phyloP scores from a whole-genome alignment of 2,797 vertebrate species.

The Macrochelys suwanniensis region DNA sequence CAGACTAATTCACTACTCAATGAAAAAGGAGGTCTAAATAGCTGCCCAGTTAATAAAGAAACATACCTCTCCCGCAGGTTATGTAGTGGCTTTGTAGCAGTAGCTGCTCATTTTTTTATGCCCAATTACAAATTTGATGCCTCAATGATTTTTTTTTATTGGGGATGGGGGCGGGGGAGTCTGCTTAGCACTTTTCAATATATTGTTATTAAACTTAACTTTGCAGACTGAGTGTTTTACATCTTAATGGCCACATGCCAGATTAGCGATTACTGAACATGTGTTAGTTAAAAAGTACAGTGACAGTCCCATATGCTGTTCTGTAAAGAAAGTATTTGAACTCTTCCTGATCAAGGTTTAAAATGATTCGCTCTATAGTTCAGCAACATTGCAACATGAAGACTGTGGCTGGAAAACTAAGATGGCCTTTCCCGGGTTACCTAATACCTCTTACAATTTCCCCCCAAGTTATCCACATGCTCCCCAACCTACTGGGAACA shows the following conservation, averaged over 20 bases:
- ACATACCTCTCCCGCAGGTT: conserved; percentile 5
- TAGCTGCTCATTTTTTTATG: conserved; percentile 43
- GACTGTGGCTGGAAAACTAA: neutral
- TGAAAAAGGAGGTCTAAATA: conserved; percentile 28
- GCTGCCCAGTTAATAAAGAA: conserved; percentile 42
- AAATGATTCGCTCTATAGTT: conserved; percentile 54
- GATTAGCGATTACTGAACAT: conserved; percentile 50
- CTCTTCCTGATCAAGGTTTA: conserved; percentile 55
- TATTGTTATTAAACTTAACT: conserved; percentile 52
- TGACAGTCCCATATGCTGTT: conserved; percentile 62
- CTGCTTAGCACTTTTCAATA: conserved; percentile 55
- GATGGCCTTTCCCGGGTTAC: neutral
- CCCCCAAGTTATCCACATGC: no score
- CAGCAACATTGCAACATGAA: conserved; percentile 27
- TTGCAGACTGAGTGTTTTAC: conserved; percentile 53
- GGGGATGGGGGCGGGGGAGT: conserved; percentile 26
- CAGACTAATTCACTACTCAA: neutral
- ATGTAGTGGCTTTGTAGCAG: neutral
- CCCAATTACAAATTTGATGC: conserved; percentile 35
- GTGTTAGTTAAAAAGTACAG: conserved; percentile 72
- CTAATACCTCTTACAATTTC: neutral
- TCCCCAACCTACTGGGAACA: neutral
- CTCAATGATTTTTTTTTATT: conserved; percentile 45
- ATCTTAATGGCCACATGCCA: conserved; percentile 53
- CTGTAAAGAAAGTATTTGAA: conserved; percentile 53